Evolutionary conservation across 2,113 vertebrate species (phyloP).

Genomic region (Pachycephala philippinensis): DNA sequence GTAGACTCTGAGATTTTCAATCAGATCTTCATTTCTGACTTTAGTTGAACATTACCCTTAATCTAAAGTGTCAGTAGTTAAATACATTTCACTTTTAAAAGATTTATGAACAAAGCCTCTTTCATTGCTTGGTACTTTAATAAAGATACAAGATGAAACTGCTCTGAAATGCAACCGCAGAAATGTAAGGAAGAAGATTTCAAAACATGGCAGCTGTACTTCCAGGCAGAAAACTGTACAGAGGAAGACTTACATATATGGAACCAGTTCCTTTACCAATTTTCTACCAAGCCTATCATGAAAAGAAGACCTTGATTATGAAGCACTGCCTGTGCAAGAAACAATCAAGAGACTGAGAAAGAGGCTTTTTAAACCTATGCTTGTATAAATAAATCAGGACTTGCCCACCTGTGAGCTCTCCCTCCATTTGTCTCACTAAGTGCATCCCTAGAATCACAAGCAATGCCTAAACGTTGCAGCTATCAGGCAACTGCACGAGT

Average conservation of each 20-base stretch:
- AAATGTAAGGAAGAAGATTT: neutral
- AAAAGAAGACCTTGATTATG: neutral
- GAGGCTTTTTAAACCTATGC: neutral
- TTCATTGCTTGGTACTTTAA: neutral
- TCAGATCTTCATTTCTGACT: constrained; percentile 39
- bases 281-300: neutral
- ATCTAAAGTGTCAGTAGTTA: constrained; percentile 31
- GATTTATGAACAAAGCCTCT: neutral
- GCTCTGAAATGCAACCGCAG: neutral
- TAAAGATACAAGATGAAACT: neutral
- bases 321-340: neutral
- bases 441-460: neutral
- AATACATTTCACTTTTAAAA: constrained; percentile 26
- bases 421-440: neutral
- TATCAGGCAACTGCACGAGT: neutral
- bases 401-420: neutral
- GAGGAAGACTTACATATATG: neutral
- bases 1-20: neutral
- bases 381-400: neutral
- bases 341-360: neutral
- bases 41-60: constrained; percentile 6
- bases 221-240: neutral
- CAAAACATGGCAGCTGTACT: neutral
- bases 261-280: neutral
- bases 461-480: neutral